Percentiles rank a stretch among this genome's conserved stretches.
These are phyloP conservation scores for Cottus gobio DNA, from an alignment of 2,113 vertebrate species.

Conservation along the genomic window DNA sequence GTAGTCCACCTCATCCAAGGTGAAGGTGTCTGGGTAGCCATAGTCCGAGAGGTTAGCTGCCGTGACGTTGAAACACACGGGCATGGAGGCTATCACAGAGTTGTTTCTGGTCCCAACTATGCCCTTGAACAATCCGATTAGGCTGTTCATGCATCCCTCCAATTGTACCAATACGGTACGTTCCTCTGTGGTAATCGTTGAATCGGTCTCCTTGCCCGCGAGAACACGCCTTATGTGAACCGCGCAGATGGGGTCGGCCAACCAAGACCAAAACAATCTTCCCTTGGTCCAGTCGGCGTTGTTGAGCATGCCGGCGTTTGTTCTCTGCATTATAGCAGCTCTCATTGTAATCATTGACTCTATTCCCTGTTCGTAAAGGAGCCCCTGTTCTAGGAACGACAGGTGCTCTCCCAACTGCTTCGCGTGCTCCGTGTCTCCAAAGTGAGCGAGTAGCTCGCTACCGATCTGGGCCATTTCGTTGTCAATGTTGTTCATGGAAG, in stretches of 20 bases:
- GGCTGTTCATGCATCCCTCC: background rate
- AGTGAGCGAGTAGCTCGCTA: background rate
- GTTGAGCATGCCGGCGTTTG: too few species aligned
- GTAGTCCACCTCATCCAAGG: background rate
- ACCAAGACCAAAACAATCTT: background rate
- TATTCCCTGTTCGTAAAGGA: background rate
- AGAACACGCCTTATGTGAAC: background rate
- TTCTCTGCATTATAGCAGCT: too few species aligned
- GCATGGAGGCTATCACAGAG: background rate
- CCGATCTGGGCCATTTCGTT: constrained; percentile 14
- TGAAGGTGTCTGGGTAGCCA: background rate
- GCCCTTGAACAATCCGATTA: background rate
- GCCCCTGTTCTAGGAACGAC: background rate
- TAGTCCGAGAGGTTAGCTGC: background rate
- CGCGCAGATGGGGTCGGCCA: background rate
- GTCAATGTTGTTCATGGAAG: background rate
- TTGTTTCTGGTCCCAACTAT: background rate
- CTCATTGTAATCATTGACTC: background rate
- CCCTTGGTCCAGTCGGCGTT: background rate
- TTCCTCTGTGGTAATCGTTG: background rate
- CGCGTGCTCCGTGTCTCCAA: background rate
- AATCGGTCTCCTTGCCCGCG: background rate
- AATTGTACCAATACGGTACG: background rate
- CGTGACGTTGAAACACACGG: background rate
- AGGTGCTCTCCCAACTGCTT: background rate